phyloP scores from a whole-genome alignment of 2,113 vertebrate species.

The Procavia capensis region DNA sequence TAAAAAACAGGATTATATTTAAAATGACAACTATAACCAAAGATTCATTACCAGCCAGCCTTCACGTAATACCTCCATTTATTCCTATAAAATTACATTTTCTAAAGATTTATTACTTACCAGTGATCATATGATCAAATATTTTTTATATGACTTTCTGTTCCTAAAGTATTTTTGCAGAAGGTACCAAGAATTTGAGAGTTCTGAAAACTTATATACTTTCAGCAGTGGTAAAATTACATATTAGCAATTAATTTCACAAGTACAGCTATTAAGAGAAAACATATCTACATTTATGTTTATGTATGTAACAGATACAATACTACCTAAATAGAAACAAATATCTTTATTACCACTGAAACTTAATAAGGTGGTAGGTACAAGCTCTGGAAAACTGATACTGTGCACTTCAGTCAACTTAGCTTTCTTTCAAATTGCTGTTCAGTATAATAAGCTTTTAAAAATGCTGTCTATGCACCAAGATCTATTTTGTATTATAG shows the following conservation, averaged over 20 bases:
- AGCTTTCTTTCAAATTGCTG: constrained; percentile 39
- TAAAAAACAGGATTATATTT: constrained; percentile 23
- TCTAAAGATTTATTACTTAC: neutral
- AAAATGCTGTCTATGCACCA: neutral
- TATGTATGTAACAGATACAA: neutral
- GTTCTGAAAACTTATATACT: neutral
- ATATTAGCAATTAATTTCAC: constrained; percentile 42
- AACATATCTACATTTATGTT: neutral
- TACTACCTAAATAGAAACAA: constrained; percentile 15
- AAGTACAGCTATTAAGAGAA: neutral
- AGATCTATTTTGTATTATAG: constrained; percentile 12
- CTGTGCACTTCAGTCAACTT: neutral
- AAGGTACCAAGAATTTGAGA: neutral
- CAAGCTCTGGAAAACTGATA: neutral
- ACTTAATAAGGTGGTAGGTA: neutral
- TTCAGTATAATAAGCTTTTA: constrained; percentile 6
- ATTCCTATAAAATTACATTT: constrained; percentile 50
- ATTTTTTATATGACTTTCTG: constrained; percentile 8
- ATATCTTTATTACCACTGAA: neutral
- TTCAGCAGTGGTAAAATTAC: neutral
- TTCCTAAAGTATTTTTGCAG: constrained; percentile 34
- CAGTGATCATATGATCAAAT: neutral
- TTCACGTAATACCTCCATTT: constrained; percentile 37
- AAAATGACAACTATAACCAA: neutral
- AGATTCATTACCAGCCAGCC: neutral